Evolutionary conservation across 2,113 vertebrate species (phyloP).

Genomic region (Eurystomus gularis): DNA sequence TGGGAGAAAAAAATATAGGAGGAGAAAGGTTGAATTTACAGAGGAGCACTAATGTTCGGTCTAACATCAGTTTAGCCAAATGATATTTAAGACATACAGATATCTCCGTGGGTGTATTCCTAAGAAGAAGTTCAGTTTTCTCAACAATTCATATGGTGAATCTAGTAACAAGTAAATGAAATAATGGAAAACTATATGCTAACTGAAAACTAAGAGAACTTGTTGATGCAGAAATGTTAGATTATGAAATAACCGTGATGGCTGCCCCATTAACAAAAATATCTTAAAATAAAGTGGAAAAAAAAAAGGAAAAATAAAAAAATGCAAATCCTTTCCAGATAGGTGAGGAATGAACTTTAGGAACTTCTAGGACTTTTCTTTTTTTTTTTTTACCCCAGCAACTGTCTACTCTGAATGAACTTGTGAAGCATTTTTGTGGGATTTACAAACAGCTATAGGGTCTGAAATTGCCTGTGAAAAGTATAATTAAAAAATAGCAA

Average conservation of each 20-base stretch:
- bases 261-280: background rate
- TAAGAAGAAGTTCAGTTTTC: background rate
- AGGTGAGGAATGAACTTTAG: background rate
- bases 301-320: background rate
- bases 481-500: background rate
- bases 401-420: background rate
- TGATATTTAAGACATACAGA: background rate
- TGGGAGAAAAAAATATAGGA: background rate
- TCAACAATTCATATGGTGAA: background rate
- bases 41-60: background rate
- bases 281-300: background rate
- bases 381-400: rapidly evolving
- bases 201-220: background rate
- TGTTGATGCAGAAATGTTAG: background rate
- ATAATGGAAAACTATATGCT: background rate
- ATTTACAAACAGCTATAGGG: background rate
- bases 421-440: background rate
- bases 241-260: background rate
- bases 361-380: background rate
- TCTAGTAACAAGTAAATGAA: background rate
- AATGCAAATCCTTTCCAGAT: background rate
- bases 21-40: background rate
- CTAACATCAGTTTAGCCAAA: background rate
- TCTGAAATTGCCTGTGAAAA: background rate
- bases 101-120: background rate